Percentiles rank a stretch among this genome's conserved stretches.
phyloP scores from a whole-genome alignment of 2,797 vertebrate genomes.

The Hylomyscus alleni region DNA sequence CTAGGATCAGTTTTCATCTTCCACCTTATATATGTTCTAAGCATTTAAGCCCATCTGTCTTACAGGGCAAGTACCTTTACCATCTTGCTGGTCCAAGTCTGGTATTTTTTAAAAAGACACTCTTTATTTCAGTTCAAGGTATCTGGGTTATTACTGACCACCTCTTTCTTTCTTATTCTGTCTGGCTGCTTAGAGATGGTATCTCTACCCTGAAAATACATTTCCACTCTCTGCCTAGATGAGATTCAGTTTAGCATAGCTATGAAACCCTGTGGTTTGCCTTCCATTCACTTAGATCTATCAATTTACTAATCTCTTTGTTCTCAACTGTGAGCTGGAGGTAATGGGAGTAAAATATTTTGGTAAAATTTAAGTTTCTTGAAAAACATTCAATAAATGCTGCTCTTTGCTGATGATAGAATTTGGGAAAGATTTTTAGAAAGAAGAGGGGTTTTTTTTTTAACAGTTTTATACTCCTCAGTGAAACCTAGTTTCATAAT shows the following conservation, averaged over 20 bases:
- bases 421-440: neutral
- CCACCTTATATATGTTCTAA: neutral
- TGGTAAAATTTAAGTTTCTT: conserved; percentile 35
- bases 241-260: neutral
- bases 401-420: neutral
- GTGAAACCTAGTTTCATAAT: neutral
- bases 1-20: neutral
- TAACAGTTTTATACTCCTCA: neutral
- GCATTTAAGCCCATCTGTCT: rapidly evolving
- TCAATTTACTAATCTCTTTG: neutral
- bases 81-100: neutral
- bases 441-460: neutral
- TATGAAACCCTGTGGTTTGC: neutral
- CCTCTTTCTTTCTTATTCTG: neutral
- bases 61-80: neutral
- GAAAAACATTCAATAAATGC: neutral
- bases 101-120: neutral
- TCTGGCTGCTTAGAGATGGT: neutral
- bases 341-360: neutral
- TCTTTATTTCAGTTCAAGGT: neutral
- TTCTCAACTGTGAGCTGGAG: conserved; percentile 10
- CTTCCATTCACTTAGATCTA: neutral
- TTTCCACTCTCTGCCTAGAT: neutral
- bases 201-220: neutral
- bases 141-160: neutral